These are phyloP conservation scores for Cataglyphis cursor DNA, from an alignment of 2,888 invertebrate genomes.

Conservation along the genomic window DNA sequence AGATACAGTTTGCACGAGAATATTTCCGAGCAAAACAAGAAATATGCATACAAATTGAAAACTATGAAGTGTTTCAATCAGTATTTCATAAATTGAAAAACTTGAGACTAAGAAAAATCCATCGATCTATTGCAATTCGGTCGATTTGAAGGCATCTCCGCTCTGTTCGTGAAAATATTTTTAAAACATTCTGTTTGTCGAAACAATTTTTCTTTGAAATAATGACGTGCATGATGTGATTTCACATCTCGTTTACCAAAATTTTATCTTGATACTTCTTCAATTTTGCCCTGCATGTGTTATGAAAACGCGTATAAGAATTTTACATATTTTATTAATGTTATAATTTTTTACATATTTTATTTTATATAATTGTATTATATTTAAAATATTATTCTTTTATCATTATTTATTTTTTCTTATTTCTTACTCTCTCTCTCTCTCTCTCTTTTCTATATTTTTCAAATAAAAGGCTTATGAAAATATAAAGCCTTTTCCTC, in stretches of 20 bases:
- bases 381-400: too few relatives aligned
- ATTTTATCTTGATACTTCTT: background rate
- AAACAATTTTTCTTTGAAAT: background rate
- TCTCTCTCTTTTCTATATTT: background rate
- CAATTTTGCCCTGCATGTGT: background rate
- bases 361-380: too few relatives aligned
- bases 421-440: background rate
- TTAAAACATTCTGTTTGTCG: background rate
- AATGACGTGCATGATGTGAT: background rate
- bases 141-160: slow-evolving; percentile 3
- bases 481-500: background rate
- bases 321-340: background rate
- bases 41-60: slow-evolving; percentile 21
- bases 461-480: background rate
- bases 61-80: slow-evolving; percentile 32
- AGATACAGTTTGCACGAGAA: slow-evolving; percentile 32
- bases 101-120: slow-evolving; percentile 17
- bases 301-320: background rate
- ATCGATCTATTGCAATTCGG: too few relatives aligned
- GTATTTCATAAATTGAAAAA: slow-evolving; percentile 40
- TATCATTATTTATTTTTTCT: too few relatives aligned
- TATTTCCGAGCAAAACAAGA: slow-evolving; percentile 34
- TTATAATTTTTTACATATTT: too few relatives aligned
- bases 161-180: slow-evolving; percentile 4
- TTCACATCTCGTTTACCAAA: background rate